Evolutionary conservation across 2,888 invertebrate genomes (phyloP), one percentile per base, ranked within the genome.

Genomic region (Agonopterix subpropinquella): DNA sequence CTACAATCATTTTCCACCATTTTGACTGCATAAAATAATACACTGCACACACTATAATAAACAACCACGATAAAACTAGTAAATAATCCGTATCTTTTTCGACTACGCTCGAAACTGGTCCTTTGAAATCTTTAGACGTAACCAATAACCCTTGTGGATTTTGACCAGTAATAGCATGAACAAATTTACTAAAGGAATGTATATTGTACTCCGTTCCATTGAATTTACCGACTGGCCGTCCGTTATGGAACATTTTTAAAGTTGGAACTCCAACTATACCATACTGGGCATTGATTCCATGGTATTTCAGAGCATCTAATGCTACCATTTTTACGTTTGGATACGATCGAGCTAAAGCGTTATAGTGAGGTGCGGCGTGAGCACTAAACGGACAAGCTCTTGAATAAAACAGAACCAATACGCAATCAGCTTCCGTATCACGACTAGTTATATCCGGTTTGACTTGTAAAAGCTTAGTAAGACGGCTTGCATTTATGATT

Each of bases 241-340:
- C 96, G 77, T 96, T 97, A 65, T 97, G 96, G 65, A 98, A 96
- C 55, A 98, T 89, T 84, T 97, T 91, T 36, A 97, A 73, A 2
- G 96, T 96, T 7, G 98, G 98, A 41, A 98, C 93, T 11, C 96
- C 97, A 8, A 96, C 93, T 51, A 97, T 95, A 8, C 97, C 97
- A 78, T 95, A 96, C 62, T 96, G 95, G 0, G 96, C 95, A 80
- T 96, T 97, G 46, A 96, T 95, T 53, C 94, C 92, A 68, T 93
- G 93, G 65, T 94, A 92, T 70, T 92, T 92, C 11, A 42, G 2
- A 1, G 97, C 96, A 89, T 99, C 97, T 11, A 98, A 92, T 2
- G 96, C 98, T 8, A 96, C 94, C 76, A 97, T 92, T 80, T 94
- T 94, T 0, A 99, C 89, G 61, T 93, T 92, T 1, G 97, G 96